A percentile compares a stretch with the other conserved stretches of the same genome.
Conservation (phyloP, 2,888 invertebrate genomes). For the Orthonevra nobilis region DNA sequence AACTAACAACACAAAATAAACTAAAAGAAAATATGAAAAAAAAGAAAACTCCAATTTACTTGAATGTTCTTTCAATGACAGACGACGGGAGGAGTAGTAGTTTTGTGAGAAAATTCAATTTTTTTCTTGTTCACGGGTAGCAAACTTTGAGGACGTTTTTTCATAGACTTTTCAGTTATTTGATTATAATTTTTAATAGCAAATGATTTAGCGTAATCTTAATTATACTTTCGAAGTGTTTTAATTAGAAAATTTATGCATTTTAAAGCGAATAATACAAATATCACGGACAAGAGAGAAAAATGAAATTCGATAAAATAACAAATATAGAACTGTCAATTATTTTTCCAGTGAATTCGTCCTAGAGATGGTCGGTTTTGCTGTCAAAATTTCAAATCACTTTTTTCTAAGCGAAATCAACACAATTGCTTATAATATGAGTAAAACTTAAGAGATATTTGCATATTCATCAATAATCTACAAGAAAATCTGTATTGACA, state of each 20-base stretch:
- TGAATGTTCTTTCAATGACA: conserved; percentile 56
- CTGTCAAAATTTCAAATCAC: conserved; percentile 42
- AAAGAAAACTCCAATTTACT: conserved; percentile 47
- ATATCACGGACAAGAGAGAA: conserved; percentile 57
- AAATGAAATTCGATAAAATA: conserved; percentile 62
- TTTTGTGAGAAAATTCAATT: conserved; percentile 62
- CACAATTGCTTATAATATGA: conserved; percentile 1
- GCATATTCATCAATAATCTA: conserved; percentile 14
- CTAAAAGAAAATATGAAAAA: conserved; percentile 12
- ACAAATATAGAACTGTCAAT: conserved; percentile 67
- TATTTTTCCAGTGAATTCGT: conserved; percentile 12
- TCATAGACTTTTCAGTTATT: conserved; percentile 14
- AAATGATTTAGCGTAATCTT: conserved; percentile 39
- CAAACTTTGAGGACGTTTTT: conserved; percentile 40
- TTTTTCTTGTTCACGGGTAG: conserved; percentile 21
- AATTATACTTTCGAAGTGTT: conserved; percentile 22
- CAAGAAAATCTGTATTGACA: neutral
- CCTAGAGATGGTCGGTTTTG: conserved; percentile 23
- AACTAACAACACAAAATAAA: conserved; percentile 14
- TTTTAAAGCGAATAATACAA: conserved; percentile 57
- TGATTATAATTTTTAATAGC: conserved; percentile 19
- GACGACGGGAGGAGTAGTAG: conserved; percentile 38
- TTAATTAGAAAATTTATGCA: conserved; percentile 55
- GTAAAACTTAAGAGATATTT: conserved; percentile 4
- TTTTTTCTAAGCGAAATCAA: too few relatives aligned